Base-by-base conservation (phyloP, 2,888 invertebrate species). In the Seira musarum region DNA sequence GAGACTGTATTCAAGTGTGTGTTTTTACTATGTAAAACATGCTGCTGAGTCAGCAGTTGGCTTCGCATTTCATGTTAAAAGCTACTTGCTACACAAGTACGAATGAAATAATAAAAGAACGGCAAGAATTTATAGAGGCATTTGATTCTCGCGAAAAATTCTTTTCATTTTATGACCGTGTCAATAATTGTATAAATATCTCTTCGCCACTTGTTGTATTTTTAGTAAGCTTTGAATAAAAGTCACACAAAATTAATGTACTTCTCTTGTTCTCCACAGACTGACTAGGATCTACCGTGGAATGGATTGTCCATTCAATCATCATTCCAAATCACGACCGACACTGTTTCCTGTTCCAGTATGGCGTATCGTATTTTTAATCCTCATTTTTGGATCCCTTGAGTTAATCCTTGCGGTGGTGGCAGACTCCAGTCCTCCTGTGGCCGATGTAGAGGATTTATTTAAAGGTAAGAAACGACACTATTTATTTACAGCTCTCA, bases 231-330 rank as follows among this genome's bases (percentile, higher is more conserved):
- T 30, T 30, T 30, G 30, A 8, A 30, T 30, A 5, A 8, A 8
- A 30, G 30, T 30, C 3, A 30, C 3, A n/a, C n/a, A 5, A 8
- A 30, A 30, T 8, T 30, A 30, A 17, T 53, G 53, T 66, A 66
- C 24, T 46, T 67, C 57, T 82, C 61, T 75, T 70, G 70, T 81
- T 71, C 66, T 76, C 40, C 84, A 40, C 83, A 87, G 86, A 84
- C 81, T 87, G 84, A 85, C 77, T 72, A 83, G 74, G 77, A 83
- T 76, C 82, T 82, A 82, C 81, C 84, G 82, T 84, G 85, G 85
- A 84, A 87, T 87, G 87, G 87, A 87, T 86, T 87, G 87, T 86
- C 85, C 87, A 85, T 85, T 87, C 84, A 85, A 83, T 80, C 85
- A 85, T 84, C 87, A 87, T 84, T 87, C 87, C 74, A 87, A 87